These are phyloP conservation scores for Patiria pectinifera DNA, from an alignment of 53 echinoderm and acorn worm species.

Conservation along the genomic window DNA sequence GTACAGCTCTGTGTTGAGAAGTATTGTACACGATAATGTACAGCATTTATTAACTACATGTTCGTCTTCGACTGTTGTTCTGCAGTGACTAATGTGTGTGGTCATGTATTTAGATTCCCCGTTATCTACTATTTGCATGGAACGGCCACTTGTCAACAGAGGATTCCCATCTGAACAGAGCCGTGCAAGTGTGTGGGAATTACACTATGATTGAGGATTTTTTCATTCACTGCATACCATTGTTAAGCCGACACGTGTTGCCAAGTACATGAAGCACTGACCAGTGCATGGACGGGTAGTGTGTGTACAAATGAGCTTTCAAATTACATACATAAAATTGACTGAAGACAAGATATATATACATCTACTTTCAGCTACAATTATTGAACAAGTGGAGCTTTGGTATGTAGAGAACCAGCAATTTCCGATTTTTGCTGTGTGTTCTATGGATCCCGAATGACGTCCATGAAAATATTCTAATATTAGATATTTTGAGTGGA, in stretches of 20 bases:
- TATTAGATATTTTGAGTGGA: not conserved
- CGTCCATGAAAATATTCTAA: not conserved
- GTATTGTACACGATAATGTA: not conserved
- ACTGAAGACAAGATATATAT: no score
- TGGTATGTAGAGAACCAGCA: not conserved
- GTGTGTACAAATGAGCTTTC: not conserved
- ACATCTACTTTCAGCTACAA: no score
- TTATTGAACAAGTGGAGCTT: not conserved
- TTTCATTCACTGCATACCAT: not conserved
- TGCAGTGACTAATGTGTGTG: not conserved
- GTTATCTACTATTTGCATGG: no score
- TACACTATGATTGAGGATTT: not conserved
- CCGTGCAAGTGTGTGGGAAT: not conserved
- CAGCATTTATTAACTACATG: not conserved
- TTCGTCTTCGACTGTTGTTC: not conserved
- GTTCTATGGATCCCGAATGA: not conserved
- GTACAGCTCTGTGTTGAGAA: no score
- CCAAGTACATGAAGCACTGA: not conserved
- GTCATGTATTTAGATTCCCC: no score
- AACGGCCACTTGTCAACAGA: no score
- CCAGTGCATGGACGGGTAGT: constrained; percentile 2
- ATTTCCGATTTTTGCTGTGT: not conserved
- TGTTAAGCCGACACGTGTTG: not conserved
- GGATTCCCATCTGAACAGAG: not conserved
- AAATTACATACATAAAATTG: no score